A percentile compares a stretch with the other conserved stretches of the same genome.
Conservation (phyloP, 2,113 vertebrate genomes). For the Ibidorhyncha struthersii region DNA sequence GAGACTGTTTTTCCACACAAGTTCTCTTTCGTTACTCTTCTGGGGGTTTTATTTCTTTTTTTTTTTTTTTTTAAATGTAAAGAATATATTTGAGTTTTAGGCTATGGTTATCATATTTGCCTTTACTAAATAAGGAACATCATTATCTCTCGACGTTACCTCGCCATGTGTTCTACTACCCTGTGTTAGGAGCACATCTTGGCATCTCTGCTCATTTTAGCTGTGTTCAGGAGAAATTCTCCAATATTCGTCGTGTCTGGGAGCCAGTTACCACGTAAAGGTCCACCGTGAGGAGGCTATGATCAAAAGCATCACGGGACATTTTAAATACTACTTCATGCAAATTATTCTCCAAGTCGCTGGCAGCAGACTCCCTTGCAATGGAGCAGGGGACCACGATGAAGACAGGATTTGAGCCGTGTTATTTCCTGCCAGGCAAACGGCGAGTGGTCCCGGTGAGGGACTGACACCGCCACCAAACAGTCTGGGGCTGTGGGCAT, state of each 20-base stretch:
- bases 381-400: accelerated
- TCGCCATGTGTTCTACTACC: conserved; percentile 48
- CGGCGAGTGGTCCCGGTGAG: accelerated
- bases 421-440: neutral
- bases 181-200: conserved; percentile 32
- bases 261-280: neutral
- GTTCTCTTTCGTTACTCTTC: neutral
- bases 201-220: conserved; percentile 48
- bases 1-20: conserved; percentile 15
- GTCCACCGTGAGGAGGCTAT: neutral
- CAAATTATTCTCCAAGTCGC: neutral
- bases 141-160: conserved; percentile 27
- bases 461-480: neutral
- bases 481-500: accelerated
- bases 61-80: neutral
- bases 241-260: neutral
- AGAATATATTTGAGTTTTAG: neutral
- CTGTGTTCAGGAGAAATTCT: conserved; percentile 2
- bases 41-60: neutral
- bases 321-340: neutral
- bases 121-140: conserved; percentile 50
- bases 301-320: neutral
- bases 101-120: neutral
- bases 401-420: neutral
- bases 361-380: neutral